phyloP scores from a whole-genome alignment of 2,797 vertebrate genomes.

The Sciaenops ocellatus region DNA sequence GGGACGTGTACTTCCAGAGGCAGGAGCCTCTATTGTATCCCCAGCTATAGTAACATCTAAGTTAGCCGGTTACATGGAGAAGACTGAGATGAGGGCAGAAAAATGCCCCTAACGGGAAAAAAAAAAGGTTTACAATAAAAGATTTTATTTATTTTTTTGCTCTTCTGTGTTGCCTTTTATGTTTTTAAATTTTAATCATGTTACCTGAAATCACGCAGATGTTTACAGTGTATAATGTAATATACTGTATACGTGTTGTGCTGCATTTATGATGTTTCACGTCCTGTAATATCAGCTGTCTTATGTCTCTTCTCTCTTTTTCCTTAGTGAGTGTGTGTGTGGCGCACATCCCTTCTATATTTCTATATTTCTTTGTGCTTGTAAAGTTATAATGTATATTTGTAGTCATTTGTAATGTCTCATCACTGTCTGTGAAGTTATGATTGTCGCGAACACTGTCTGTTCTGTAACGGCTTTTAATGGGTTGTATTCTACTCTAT shows the following conservation, averaged over 20 bases:
- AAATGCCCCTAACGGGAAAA: not conserved
- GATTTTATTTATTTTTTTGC: not conserved
- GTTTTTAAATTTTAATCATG: not conserved
- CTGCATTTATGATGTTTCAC: not conserved
- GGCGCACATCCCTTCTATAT: not conserved
- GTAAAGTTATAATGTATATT: not conserved
- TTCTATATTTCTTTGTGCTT: constrained; percentile 5
- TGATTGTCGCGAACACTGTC: not conserved
- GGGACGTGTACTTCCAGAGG: constrained; percentile 15
- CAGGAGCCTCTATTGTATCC: not conserved
- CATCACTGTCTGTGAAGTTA: not conserved
- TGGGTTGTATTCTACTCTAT: not conserved
- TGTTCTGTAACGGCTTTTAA: not conserved
- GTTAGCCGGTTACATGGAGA: not conserved
- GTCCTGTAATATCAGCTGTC: not conserved
- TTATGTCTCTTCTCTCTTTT: constrained; percentile 1
- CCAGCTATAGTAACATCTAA: not conserved
- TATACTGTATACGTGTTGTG: not conserved
- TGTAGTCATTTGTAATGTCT: not conserved
- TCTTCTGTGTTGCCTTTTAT: not conserved
- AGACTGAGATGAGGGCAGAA: accelerated
- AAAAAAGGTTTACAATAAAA: not conserved
- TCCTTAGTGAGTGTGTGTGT: not conserved
- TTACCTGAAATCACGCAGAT: not conserved
- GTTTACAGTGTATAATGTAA: not conserved